Percentiles rank a stretch among this genome's conserved stretches.
Evolutionary conservation across 2,113 vertebrate species (phyloP).

Genomic region (Microcebus murinus): DNA sequence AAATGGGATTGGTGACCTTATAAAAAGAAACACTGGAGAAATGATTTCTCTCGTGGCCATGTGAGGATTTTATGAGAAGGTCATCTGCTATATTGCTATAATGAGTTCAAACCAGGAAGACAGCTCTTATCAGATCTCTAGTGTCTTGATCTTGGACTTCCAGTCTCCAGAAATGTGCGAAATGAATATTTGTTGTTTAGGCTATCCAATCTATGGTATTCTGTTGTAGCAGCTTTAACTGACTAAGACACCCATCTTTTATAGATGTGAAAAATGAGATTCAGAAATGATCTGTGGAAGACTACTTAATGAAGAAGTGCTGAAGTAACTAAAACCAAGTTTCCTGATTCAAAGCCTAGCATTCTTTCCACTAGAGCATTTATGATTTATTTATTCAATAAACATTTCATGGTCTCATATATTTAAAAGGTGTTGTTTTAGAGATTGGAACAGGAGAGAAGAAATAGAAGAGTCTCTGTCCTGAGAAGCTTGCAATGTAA

Average conservation of each 20-base stretch:
- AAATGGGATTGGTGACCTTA: background rate
- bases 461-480: background rate
- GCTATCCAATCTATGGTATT: background rate
- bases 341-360: background rate
- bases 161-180: background rate
- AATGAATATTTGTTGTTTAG: background rate
- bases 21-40: background rate
- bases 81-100: background rate
- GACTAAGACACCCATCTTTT: background rate
- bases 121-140: too few species aligned
- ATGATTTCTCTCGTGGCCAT: background rate
- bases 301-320: background rate
- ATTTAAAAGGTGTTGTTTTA: background rate
- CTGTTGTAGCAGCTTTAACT: background rate
- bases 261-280: background rate
- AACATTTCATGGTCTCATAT: background rate
- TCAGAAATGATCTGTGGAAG: background rate
- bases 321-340: background rate
- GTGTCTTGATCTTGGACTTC: background rate
- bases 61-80: background rate
- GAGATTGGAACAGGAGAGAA: background rate
- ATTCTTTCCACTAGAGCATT: background rate
- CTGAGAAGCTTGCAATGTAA: background rate
- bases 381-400: background rate
- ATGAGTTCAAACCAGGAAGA: background rate